A percentile compares a stretch with the other conserved stretches of the same genome.
Evolutionary conservation across 2,888 invertebrate genomes (phyloP).

Genomic region (Nudaria mundana): DNA sequence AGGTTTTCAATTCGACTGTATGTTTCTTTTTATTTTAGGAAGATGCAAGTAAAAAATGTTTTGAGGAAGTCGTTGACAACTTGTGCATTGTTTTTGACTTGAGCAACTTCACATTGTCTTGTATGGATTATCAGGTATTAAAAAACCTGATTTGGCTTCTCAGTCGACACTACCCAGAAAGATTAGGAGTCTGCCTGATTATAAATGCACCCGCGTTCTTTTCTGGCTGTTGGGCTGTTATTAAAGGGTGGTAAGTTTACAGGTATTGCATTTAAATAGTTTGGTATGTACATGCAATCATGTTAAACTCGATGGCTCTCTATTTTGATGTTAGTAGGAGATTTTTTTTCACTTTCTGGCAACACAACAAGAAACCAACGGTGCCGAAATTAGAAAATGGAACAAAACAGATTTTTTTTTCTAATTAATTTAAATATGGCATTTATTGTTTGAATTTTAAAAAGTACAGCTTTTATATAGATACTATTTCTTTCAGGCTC

Average conservation of each 20-base stretch:
- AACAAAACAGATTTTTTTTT: too few species aligned
- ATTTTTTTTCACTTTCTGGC: too few species aligned
- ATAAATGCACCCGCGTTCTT: slow-evolving; percentile 88
- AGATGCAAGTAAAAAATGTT: slow-evolving; percentile 88
- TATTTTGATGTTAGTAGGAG: too few species aligned
- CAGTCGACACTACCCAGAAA: slow-evolving; percentile 88
- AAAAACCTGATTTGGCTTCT: slow-evolving; percentile 90
- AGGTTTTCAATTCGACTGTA: too few species aligned
- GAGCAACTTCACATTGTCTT: slow-evolving; percentile 86
- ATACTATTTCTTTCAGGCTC: slow-evolving; percentile 85
- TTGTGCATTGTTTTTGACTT: slow-evolving; percentile 90
- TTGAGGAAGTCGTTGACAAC: slow-evolving; percentile 90
- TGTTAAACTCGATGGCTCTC: too few species aligned
- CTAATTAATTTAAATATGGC: too few species aligned
- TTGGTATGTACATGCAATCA: too few species aligned
- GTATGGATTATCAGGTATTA: slow-evolving; percentile 91
- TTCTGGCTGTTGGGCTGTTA: slow-evolving; percentile 89
- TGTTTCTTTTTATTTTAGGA: slow-evolving; percentile 73
- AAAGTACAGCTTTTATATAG: too few species aligned
- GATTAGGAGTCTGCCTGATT: slow-evolving; percentile 88
- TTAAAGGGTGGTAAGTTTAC: slow-evolving; percentile 85
- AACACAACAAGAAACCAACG: too few species aligned
- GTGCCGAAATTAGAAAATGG: too few species aligned
- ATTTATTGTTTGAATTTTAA: too few species aligned
- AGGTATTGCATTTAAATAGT: too few species aligned